These are phyloP conservation scores for Myoxocephalus aenaeus DNA, from an alignment of 2,797 vertebrate species.

Conservation along the genomic window DNA sequence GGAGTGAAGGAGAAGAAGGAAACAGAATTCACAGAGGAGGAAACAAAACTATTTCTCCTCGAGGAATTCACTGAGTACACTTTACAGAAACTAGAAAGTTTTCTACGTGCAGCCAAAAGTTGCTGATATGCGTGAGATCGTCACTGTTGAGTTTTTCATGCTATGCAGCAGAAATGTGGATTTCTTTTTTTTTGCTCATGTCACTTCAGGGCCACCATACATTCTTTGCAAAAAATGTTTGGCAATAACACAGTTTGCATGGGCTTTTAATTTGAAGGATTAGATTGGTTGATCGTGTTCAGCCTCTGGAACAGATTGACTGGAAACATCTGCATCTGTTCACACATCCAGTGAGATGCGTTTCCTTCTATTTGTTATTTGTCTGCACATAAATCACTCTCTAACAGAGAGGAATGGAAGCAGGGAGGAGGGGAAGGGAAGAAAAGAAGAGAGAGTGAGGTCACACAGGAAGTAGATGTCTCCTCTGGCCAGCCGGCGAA, in stretches of 20 bases:
- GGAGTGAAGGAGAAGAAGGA: constrained; percentile 8
- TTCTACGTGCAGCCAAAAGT: too few species aligned
- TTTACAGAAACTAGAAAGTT: neutral
- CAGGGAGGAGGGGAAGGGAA: neutral
- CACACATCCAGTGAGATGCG: neutral
- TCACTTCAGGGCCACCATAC: neutral
- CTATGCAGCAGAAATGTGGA: neutral
- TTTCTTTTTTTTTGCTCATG: neutral
- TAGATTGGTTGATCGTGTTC: neutral
- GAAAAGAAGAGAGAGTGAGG: constrained; percentile 7
- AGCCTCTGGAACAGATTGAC: neutral
- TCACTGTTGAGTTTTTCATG: too few species aligned
- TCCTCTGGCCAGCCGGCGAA: constrained; percentile 21
- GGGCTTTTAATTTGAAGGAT: constrained; percentile 6
- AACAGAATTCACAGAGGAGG: constrained; percentile 7
- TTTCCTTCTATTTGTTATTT: neutral
- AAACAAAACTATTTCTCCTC: constrained; percentile 6
- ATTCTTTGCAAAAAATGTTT: neutral
- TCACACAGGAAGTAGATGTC: constrained; percentile 38
- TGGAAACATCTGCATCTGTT: neutral
- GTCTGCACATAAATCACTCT: neutral
- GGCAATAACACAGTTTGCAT: neutral
- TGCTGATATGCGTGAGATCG: too few species aligned
- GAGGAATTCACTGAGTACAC: neutral
- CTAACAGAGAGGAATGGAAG: neutral